Evolutionary conservation across 2,113 vertebrate species (phyloP), one percentile per base, ranked within the genome.

Genomic region (Myotis yumanensis): DNA sequence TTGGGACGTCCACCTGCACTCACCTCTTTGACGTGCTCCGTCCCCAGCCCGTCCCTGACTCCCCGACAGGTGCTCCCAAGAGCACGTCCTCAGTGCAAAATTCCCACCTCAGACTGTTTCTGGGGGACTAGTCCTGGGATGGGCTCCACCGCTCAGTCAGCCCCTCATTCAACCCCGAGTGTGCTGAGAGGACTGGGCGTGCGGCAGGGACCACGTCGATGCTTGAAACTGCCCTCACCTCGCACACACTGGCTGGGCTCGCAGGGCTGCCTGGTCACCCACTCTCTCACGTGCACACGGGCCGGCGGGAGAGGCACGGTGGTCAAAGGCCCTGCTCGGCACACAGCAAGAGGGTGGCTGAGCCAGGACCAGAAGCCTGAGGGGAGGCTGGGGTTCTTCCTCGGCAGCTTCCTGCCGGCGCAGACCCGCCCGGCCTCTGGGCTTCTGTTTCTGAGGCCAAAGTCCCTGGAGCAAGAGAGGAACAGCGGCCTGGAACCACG

Each of bases 111-210:
- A 43, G 4, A 10, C n/a, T 16, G 15, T 32, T 12, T 20, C 51
- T 32, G 28, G 72, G 23, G 46, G 35, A 20, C 16, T 3, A 11
- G 23, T 1, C 17, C 5, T 5, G 3, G 25, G 84, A 11, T 6
- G 16, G 5, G 3, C 18, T 25, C 10, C 12, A 15, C 5, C 3
- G 40, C 54, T 52, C 48, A 8, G 52, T 4, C 51, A 7, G 32
- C 69, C 15, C 0, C 1, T 5, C 4, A 4, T 5, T n/a, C 20
- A 4, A 30, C 18, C 0, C 0, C 2, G 15, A 7, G 28, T 10
- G 25, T 30, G 37, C 35, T 5, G 14, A 1, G 11, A 18, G 17
- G 59, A 16, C 57, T 10, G 3, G 35, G 35, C 3, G 3, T 2
- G 2, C 9, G 43, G 71, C 1, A 4, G 54, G 48, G 9, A 4